Percentiles rank a stretch among this genome's conserved stretches.
phyloP scores from a whole-genome alignment of 2,113 vertebrate species.

The Origma solitaria region DNA sequence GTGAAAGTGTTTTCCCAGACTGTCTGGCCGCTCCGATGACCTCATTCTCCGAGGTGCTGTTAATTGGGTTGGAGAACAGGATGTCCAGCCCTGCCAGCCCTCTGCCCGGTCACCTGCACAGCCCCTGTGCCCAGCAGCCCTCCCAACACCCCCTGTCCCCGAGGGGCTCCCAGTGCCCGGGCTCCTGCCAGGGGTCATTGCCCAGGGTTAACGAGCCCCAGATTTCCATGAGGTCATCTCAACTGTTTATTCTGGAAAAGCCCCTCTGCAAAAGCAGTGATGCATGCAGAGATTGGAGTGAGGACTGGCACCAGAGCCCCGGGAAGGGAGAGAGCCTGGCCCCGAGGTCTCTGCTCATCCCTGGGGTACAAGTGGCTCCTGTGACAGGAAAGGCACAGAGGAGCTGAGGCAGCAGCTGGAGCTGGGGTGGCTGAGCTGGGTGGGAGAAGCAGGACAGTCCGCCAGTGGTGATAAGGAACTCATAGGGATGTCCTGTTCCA shows the following conservation, averaged over 20 bases:
- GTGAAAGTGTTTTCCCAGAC: slow-evolving; percentile 62
- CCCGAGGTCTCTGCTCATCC: not conserved
- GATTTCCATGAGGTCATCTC: slow-evolving; percentile 7
- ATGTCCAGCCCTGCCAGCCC: not conserved
- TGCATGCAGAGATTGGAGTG: not conserved
- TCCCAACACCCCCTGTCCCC: not conserved
- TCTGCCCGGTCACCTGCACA: not conserved
- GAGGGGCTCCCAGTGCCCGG: fast-evolving
- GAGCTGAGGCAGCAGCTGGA: not conserved
- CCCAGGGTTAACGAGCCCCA: not conserved
- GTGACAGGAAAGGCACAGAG: fast-evolving
- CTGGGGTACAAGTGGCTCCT: fast-evolving
- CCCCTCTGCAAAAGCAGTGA: not conserved
- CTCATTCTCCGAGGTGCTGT: slow-evolving; percentile 24
- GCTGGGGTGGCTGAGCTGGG: not conserved
- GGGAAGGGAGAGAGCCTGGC: not conserved
- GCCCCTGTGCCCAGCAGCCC: not conserved
- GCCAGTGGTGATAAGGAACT: not conserved
- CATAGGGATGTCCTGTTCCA: not conserved
- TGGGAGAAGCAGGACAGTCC: not conserved
- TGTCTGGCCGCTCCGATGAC: slow-evolving; percentile 52
- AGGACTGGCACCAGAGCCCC: not conserved
- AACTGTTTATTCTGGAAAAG: slow-evolving; percentile 39
- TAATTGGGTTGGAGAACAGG: slow-evolving; percentile 9
- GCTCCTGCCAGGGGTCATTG: not conserved